Evolutionary conservation across 2,888 invertebrate species (phyloP).

Genomic region (Leucoma salicis): DNA sequence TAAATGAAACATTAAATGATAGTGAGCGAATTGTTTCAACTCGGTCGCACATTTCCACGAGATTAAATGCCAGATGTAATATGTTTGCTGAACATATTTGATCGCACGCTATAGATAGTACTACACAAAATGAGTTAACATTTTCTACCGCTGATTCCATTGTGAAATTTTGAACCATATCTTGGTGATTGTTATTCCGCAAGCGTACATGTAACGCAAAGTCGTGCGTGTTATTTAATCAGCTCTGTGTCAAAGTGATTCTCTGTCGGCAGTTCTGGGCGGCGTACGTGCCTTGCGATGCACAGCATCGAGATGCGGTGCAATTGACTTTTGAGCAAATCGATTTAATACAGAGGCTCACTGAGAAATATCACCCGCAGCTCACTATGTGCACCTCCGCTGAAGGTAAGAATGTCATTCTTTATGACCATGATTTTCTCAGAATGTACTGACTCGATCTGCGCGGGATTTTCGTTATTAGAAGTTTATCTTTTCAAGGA

Average conservation of each 20-base stretch:
- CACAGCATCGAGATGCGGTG: constrained; percentile 92
- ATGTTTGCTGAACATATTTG: constrained; percentile 20
- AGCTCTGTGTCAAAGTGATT: constrained; percentile 44
- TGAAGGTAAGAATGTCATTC: constrained; percentile 88
- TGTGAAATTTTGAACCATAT: constrained; percentile 38
- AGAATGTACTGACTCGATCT: no score
- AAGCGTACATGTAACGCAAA: constrained; percentile 30
- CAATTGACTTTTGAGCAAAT: constrained; percentile 92
- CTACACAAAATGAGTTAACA: constrained; percentile 26
- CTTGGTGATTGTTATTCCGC: constrained; percentile 48
- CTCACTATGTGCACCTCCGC: constrained; percentile 90
- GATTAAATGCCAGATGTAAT: constrained; percentile 22
- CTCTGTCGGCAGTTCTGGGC: constrained; percentile 89
- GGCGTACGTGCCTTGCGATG: constrained; percentile 91
- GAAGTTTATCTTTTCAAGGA: no score
- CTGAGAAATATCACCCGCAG: constrained; percentile 89
- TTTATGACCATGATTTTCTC: no score
- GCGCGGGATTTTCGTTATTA: no score
- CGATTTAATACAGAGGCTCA: constrained; percentile 91
- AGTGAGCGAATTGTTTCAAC: constrained; percentile 40
- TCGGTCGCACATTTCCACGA: constrained; percentile 35
- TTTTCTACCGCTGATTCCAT: constrained; percentile 33
- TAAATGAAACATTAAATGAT: constrained; percentile 32
- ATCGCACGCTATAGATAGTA: constrained; percentile 15
- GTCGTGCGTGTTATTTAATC: constrained; percentile 67